Evolutionary conservation across 2,888 invertebrate species (phyloP).

Genomic region (Tenthredo mesomela): DNA sequence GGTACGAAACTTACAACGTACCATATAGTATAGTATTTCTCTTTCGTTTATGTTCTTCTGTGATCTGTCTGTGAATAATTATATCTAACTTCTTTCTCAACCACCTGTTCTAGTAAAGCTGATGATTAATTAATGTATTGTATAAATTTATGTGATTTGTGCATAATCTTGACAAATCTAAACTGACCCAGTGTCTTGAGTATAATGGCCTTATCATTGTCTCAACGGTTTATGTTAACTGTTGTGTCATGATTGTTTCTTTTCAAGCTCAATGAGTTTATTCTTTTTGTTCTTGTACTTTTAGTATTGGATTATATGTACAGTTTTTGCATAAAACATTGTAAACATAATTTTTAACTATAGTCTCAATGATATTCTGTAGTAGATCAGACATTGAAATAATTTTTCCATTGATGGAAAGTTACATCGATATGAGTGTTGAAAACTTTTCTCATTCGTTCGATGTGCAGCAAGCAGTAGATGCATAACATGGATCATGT

Average conservation of each 20-base stretch:
- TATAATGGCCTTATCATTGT: not conserved
- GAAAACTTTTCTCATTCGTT: not conserved
- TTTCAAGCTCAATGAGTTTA: not conserved
- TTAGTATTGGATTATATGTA: not conserved
- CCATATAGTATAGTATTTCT: not conserved
- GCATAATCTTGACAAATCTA: not conserved
- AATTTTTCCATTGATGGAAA: not conserved
- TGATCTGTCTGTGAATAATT: not conserved
- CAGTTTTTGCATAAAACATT: not conserved
- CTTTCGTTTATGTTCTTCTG: not conserved
- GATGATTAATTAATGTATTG: not conserved
- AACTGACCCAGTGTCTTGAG: not conserved
- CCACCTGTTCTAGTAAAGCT: not conserved
- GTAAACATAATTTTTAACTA: not conserved
- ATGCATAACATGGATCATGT: not conserved
- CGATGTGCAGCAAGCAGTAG: not conserved
- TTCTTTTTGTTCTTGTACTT: not conserved
- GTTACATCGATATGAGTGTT: not conserved
- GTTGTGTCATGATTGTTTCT: not conserved
- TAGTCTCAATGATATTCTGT: no score
- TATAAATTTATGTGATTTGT: not conserved
- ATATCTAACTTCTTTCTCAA: not conserved
- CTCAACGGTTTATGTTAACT: not conserved
- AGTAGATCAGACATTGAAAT: no score
- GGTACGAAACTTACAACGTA: not conserved